Percentiles rank a stretch among this genome's conserved stretches.
Conservation (phyloP, 2,113 vertebrate species). For the Callocephalon fimbriatum region DNA sequence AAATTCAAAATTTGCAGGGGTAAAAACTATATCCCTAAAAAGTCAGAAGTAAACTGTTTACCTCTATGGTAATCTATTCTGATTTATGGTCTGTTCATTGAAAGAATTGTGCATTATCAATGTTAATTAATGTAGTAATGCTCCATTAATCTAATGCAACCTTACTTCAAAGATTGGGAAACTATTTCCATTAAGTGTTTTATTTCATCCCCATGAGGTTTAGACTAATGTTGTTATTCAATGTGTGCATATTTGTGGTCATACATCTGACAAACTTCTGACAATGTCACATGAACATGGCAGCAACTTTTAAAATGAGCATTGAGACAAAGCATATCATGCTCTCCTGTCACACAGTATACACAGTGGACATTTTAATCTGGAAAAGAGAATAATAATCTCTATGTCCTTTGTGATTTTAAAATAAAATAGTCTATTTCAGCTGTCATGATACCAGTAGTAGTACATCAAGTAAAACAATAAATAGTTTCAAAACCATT, state of each 20-base stretch:
- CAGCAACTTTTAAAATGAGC: background rate
- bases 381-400: background rate
- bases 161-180: background rate
- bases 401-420: background rate
- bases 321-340: rapidly evolving
- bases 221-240: background rate
- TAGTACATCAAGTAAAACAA: background rate
- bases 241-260: background rate
- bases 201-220: background rate
- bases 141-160: background rate
- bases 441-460: rapidly evolving
- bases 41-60: background rate
- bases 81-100: background rate
- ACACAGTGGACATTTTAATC: background rate
- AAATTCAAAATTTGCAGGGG: background rate
- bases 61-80: background rate
- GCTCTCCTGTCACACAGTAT: background rate
- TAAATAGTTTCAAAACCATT: background rate
- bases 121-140: background rate
- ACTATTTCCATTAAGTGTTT: background rate
- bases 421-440: background rate
- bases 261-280: background rate
- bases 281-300: background rate
- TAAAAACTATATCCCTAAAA: rapidly evolving
- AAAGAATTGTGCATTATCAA: background rate